Evolutionary conservation across 2,888 invertebrate genomes (phyloP).

Genomic region (Gasteruption jaculator): DNA sequence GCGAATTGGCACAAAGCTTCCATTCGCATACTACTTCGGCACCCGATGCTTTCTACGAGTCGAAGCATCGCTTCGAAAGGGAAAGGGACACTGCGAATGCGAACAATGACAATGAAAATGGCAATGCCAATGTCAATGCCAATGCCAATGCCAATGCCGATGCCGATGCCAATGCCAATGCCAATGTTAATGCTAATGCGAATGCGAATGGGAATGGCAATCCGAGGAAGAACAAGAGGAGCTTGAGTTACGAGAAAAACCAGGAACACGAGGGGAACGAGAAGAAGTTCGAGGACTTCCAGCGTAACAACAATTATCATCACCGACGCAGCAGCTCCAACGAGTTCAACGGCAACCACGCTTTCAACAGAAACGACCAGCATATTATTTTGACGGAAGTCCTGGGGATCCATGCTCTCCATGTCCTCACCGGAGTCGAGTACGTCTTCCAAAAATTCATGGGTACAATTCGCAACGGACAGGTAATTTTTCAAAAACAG

Average conservation of each 20-base stretch:
- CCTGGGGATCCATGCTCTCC: constrained; percentile 50
- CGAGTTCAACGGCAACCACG: constrained; percentile 12
- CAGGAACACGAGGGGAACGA: constrained; percentile 3
- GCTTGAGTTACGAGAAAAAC: constrained; percentile 17
- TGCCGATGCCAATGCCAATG: too few relatives aligned
- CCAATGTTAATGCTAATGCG: too few relatives aligned
- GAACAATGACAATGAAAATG: too few relatives aligned
- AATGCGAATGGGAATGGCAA: not conserved
- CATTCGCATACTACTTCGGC: constrained; percentile 21
- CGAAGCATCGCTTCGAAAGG: constrained; percentile 3
- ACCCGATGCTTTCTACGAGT: constrained; percentile 13
- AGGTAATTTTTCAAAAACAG: constrained; percentile 23
- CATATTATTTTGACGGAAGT: constrained; percentile 48
- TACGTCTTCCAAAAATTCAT: constrained; percentile 50
- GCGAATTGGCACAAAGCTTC: constrained; percentile 23
- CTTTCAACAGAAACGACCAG: constrained; percentile 17
- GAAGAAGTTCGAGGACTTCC: constrained; percentile 5
- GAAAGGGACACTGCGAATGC: not conserved
- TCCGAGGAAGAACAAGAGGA: constrained; percentile 1
- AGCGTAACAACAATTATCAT: not conserved
- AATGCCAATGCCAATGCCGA: too few relatives aligned
- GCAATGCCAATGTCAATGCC: too few relatives aligned
- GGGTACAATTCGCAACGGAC: constrained; percentile 43
- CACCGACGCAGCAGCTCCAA: not conserved
- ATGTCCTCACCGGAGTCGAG: constrained; percentile 50